phyloP scores from a whole-genome alignment of 1,140 invertebrate genomes.

The Anastrepha obliqua region DNA sequence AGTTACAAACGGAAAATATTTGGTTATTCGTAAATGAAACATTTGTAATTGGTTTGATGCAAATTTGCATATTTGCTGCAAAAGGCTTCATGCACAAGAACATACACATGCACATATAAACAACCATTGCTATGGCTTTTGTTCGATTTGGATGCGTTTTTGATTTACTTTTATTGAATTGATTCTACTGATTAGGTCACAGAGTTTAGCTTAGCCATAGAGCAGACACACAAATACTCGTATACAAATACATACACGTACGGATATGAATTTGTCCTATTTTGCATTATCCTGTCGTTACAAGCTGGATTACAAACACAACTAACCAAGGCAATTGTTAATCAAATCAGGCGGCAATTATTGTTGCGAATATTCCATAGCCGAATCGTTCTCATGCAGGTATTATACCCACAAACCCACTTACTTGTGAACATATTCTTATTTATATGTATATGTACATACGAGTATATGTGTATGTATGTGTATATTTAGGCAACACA shows the following conservation, averaged over 20 bases:
- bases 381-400: neutral
- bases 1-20: constrained; percentile 51
- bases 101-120: neutral
- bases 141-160: constrained; percentile 48
- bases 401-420: neutral
- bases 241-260: neutral
- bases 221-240: neutral
- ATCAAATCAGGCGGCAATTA: constrained; percentile 64
- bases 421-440: no score
- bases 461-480: neutral
- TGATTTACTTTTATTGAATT: constrained; percentile 47
- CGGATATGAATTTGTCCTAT: constrained; percentile 58
- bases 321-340: constrained; percentile 57
- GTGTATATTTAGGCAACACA: no score
- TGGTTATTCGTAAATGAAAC: constrained; percentile 53
- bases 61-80: constrained; percentile 64
- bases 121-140: constrained; percentile 40
- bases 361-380: constrained; percentile 57
- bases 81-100: neutral
- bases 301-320: constrained; percentile 32
- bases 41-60: constrained; percentile 57
- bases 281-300: constrained; percentile 56
- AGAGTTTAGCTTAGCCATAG: constrained; percentile 54
- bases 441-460: neutral
- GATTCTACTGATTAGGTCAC: constrained; percentile 63